phyloP scores from a whole-genome alignment of 2,797 vertebrate genomes.

The Taeniopygia guttata region DNA sequence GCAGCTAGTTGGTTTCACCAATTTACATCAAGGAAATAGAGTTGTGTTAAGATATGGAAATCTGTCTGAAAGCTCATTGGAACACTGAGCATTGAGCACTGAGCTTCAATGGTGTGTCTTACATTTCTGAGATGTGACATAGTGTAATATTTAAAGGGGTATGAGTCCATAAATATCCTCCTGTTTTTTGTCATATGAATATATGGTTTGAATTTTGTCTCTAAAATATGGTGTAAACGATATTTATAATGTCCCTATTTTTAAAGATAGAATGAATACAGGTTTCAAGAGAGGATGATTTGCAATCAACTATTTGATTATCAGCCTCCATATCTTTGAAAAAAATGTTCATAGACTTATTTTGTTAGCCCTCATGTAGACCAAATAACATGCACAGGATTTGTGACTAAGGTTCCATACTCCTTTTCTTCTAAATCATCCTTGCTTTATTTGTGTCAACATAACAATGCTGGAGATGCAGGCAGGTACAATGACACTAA shows the following conservation, averaged over 20 bases:
- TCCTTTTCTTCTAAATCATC: background rate
- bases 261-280: background rate
- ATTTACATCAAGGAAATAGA: background rate
- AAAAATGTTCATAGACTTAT: background rate
- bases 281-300: conserved; percentile 31
- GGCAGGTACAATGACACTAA: background rate
- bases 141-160: background rate
- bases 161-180: conserved; percentile 10
- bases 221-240: conserved; percentile 12
- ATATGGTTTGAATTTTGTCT: background rate
- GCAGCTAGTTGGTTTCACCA: background rate
- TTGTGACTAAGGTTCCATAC: background rate
- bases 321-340: background rate
- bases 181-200: background rate
- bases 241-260: background rate
- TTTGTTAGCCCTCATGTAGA: background rate
- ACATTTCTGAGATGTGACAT: background rate
- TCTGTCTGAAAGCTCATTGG: background rate
- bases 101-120: background rate
- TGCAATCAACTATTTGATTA: background rate
- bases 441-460: background rate
- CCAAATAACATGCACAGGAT: background rate
- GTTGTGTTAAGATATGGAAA: background rate
- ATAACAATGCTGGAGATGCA: background rate
- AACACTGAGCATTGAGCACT: too few species aligned